Base-by-base conservation (phyloP, 1,140 invertebrate genomes). In the Nylanderia fulva region DNA sequence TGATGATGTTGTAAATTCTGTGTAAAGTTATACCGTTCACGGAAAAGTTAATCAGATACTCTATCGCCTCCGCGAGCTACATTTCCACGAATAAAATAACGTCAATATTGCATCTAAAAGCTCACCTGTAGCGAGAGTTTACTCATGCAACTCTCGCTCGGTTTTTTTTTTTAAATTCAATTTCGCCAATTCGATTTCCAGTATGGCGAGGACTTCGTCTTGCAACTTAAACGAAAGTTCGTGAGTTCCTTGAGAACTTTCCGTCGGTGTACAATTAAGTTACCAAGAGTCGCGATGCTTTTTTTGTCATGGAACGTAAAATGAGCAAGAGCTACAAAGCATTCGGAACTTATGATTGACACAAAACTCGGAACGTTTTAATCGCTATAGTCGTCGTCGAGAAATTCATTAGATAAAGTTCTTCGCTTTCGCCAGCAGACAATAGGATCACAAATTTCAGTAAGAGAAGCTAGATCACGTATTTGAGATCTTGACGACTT, bases 231-330 rank as follows among this genome's bases (percentile, higher is more conserved):
- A n/a, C 54, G 1, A n/a, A 13, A 75, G 33, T 75, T 42, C 1
- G 33, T 15, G 24, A 15, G 15, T n/a, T 42, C 24, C 39, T 15
- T 0, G 3, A 58, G 52, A 58, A 36, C 36, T 29, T 39, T 42
- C 15, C 15, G 15, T 15, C 6, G 33, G 4, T 33, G 21, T 75
- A 33, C 24, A 75, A 75, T 75, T 75, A 60, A 75, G 24, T 75
- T 71, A 71, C 68, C 13, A 29, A 71, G 68, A 48, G 15, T 71
- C 33, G 1, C 72, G 13, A 58, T 1, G 5, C 24, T 29, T 21
- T 60, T 60, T 75, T 42, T 39, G 15, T 33, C 15, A 48, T 27
- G 18, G 7, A 2, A 2, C 24, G 21, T 39, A 36, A 74, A 39
- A 27, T 39, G 36, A 15, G 45, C 15, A 48, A 4, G n/a, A 56